Conservation (phyloP, 2,797 vertebrate species). For the Rhinoraja longicauda region DNA sequence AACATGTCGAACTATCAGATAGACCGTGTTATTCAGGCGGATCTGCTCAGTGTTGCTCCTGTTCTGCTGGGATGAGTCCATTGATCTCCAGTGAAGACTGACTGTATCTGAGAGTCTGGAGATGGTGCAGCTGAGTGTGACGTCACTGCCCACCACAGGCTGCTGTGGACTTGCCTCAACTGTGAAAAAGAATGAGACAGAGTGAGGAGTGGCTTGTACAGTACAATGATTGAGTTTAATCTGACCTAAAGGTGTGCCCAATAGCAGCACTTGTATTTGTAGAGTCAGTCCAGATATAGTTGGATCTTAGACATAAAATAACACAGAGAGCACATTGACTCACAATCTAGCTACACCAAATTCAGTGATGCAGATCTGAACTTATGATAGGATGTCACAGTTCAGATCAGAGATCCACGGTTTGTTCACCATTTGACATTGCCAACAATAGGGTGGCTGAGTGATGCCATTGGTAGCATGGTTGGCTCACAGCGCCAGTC, state of each 20-base stretch:
- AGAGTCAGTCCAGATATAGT: background rate
- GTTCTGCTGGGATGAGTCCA: background rate
- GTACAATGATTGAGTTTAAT: background rate
- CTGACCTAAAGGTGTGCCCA: background rate
- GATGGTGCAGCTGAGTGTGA: slow-evolving; percentile 12
- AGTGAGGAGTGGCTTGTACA: background rate
- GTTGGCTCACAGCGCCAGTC: too few relatives aligned
- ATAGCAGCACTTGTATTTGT: background rate
- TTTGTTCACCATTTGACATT: background rate
- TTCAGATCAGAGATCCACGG: background rate
- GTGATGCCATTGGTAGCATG: too few relatives aligned
- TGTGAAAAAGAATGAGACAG: background rate
- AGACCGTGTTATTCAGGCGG: background rate
- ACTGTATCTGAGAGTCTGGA: background rate
- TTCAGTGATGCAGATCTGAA: background rate
- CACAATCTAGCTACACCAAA: background rate
- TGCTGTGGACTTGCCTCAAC: background rate
- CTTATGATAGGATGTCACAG: background rate
- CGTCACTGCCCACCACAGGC: background rate
- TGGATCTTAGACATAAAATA: background rate
- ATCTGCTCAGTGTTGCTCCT: background rate
- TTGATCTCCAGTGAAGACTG: background rate
- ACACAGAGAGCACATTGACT: background rate
- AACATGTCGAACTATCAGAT: background rate
- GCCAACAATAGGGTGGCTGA: too few relatives aligned